Base-by-base conservation (phyloP, 2,113 vertebrate genomes). In the Eurypyga helias region DNA sequence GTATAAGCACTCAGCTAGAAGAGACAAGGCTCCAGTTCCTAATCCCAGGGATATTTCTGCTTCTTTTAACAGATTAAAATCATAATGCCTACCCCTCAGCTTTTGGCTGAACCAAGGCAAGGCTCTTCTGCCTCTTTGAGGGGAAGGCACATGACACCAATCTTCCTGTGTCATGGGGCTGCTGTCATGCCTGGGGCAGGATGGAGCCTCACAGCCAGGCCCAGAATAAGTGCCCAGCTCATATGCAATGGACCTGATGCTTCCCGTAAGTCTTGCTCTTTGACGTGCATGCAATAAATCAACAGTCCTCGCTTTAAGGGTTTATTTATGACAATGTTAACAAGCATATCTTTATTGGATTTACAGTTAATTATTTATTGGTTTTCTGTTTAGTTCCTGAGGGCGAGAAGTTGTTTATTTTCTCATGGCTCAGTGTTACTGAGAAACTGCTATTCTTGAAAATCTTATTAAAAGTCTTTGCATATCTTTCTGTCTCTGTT, bases 271-370 rank as follows among this genome's bases (percentile, higher is more conserved):
- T 0, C 0, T 36, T 75, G 13, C 6, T 89, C 43, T 64, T 87
- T 66, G 36, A 75, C 46, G 34, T 8, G 7, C 23, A 31, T 73
- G 55, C 26, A 78, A 17, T 61, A 87, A 87, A 66, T 70, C 11
- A 58, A 28, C 25, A 73, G 12, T 26, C 13, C 16, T 81, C 0
- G 0, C 4, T 43, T 18, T 67, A 17, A 51, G 12, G 10, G 3
- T 55, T 79, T 71, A 66, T 75, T 93, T 81, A 49, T 65, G 23
- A 52, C 20, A 69, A n/a, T 11, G 13, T 66, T 72, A 73, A 26
- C 17, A 86, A 65, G 6, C 0, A 0, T 41, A 45, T 66, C 83
- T 60, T 88, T 54, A 46, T 45, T 77, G 0, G 17, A 34, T 41
- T 86, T 81, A 17, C 3, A 62, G 20, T 70, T 72, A 80, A 51